Evolutionary conservation across 1,140 invertebrate species (phyloP), one percentile per base, ranked within the genome.

Genomic region (Cherax quadricarinatus): DNA sequence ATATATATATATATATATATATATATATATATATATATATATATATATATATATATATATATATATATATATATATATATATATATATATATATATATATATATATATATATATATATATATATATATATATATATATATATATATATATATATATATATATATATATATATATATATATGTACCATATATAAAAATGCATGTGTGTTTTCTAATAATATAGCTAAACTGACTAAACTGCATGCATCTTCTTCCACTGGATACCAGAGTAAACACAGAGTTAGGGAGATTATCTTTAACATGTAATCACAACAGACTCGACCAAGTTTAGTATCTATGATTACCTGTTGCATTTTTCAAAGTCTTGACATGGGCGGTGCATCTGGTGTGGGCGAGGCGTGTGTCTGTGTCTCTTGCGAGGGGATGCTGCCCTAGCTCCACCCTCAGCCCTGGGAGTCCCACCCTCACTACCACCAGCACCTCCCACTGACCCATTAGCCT

Each of bases 321-420:
- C 88, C 82, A 90, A 90, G 88, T 51, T 90, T 90, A 84, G 88
- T 73, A 90, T 90, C 73, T 75, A 90, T 84, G 66, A 90, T 95
- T 96, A 97, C 97, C 97, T 98, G 97, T 96, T 98, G 98, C 98
- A 98, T 99, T 96, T 99, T 99, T 99, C 98, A 95, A 99, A 99
- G 96, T 99, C 98, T 94, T 98, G 96, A 95, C 97, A 98, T 93
- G 98, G 98, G 95, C 98, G 96, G 94, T 97, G 97, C 92, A 96
- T 96, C 94, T 96, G 95, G 94, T 96, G 96, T 90, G 96, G 96
- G 94, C 96, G 96, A 94, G 95, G 96, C 95, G 96, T 95, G 95
- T 96, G 95, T 94, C 96, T 94, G 94, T 96, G 96, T 95, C 97
- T 95, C 95, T 97, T 96, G 94, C 96, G 95, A 93, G 95, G 94